phyloP scores from a whole-genome alignment of 2,888 invertebrate genomes.

The Fabriciana adippe region DNA sequence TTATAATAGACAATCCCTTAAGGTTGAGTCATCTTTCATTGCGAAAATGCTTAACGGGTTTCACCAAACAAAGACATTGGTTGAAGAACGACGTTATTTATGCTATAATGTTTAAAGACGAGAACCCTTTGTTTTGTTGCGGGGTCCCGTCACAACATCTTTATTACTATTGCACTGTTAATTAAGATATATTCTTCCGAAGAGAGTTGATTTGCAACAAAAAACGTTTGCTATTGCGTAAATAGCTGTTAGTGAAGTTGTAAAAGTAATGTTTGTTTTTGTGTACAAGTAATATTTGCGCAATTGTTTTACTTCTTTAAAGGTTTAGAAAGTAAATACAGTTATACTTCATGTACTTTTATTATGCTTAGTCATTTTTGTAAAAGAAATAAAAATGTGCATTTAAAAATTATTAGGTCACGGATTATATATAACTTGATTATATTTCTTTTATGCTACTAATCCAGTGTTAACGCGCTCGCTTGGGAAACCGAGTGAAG shows the following conservation, averaged over 20 bases:
- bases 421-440: background rate
- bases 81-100: constrained; percentile 57
- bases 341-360: background rate
- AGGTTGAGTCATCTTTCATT: constrained; percentile 61
- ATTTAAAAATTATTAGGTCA: background rate
- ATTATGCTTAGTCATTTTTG: background rate
- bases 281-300: background rate
- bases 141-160: constrained; percentile 44
- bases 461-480: too few relatives aligned
- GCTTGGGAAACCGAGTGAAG: too few relatives aligned
- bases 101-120: constrained; percentile 57
- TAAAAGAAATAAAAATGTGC: background rate
- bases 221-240: constrained; percentile 46
- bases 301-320: constrained; percentile 2
- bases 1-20: constrained; percentile 33
- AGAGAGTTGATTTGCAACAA: constrained; percentile 45
- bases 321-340: background rate
- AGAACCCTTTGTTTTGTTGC: constrained; percentile 62
- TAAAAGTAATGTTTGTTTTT: constrained; percentile 27
- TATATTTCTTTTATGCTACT: too few relatives aligned
- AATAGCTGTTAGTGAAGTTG: constrained; percentile 40
- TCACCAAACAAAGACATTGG: constrained; percentile 51
- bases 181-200: constrained; percentile 47
- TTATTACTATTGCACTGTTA: constrained; percentile 56
- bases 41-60: constrained; percentile 58